Base-by-base conservation (phyloP, 2,888 invertebrate genomes). In the Lithosia quadra region DNA sequence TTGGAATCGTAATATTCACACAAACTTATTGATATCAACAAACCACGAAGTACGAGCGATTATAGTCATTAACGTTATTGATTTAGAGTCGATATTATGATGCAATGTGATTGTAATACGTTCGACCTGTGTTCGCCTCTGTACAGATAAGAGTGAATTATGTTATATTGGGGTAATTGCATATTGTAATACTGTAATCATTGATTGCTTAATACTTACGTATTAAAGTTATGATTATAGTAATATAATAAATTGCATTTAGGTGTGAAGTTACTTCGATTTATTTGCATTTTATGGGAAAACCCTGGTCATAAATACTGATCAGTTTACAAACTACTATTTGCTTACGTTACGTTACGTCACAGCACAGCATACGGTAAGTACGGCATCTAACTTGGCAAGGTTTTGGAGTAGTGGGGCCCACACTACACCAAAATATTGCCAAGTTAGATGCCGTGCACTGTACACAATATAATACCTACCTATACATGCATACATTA, bases 161-260 rank as follows among this genome's bases (percentile, higher is more conserved):
- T 57, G 59, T 53, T 63, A 61, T 49, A 63, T 10, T n/a, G 7
- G 56, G 21, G 55, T 36, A 67, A 75, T 70, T 75, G 63, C 15
- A 58, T 1, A 28, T 49, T 10, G 43, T 49, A 57, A 10, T 28
- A 24, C 28, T 57, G 28, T 67, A 65, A 70, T 70, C 24, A 59
- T 62, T 65, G 11, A 34, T 43, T 11, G 63, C 11, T 59, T 70
- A 62, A 13, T 55, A 61, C 18, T 15, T 53, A 43, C 18, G 15
- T 22, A 36, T 39, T 60, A 64, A 74, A 39, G 59, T 43, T 57
- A 33, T 68, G 62, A 76, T 76, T 76, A 72, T n/a, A 9, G 21
- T 36, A 39, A 75, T 62, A 57, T 34, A 64, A 75, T 78, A 13
- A 63, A 56, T 58, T n/a, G n/a, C n/a, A n/a, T n/a, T n/a, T 49